Conservation (phyloP, 2,113 vertebrate species). For the Eulemur rufifrons region DNA sequence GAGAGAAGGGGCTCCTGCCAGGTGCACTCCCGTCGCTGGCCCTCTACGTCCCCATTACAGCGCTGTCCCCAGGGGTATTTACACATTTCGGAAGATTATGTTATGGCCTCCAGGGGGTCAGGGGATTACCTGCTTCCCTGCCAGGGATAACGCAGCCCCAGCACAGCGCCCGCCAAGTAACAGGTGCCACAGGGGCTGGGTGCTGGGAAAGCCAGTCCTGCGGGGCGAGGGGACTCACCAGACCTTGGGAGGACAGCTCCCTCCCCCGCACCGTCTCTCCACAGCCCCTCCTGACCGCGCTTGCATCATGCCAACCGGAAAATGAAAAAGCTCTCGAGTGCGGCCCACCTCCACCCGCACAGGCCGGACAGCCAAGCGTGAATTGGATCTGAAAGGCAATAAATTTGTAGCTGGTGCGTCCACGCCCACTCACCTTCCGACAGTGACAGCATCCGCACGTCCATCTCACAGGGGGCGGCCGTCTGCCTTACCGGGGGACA, state of each 20-base stretch:
- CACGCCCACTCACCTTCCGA: neutral
- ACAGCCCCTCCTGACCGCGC: slow-evolving; percentile 30
- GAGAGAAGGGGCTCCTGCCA: neutral
- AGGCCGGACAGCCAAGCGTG: neutral
- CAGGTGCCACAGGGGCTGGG: no score
- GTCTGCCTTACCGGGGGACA: neutral
- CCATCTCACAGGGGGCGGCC: neutral
- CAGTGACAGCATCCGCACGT: neutral
- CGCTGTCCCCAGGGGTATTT: no score
- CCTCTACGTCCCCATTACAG: no score
- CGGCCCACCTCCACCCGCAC: neutral
- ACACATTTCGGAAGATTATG: neutral
- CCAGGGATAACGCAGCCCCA: neutral
- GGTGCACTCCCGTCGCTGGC: neutral
- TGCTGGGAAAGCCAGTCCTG: neutral
- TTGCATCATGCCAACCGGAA: neutral
- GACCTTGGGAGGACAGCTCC: neutral
- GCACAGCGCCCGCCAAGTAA: no score
- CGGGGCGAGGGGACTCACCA: fast-evolving
- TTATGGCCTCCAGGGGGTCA: neutral
- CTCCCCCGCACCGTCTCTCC: neutral
- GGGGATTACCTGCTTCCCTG: neutral
- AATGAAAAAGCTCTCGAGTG: neutral
- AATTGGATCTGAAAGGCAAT: neutral
- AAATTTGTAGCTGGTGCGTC: neutral